Conservation (phyloP, 2,888 invertebrate species). For the Cheilosia impressa region DNA sequence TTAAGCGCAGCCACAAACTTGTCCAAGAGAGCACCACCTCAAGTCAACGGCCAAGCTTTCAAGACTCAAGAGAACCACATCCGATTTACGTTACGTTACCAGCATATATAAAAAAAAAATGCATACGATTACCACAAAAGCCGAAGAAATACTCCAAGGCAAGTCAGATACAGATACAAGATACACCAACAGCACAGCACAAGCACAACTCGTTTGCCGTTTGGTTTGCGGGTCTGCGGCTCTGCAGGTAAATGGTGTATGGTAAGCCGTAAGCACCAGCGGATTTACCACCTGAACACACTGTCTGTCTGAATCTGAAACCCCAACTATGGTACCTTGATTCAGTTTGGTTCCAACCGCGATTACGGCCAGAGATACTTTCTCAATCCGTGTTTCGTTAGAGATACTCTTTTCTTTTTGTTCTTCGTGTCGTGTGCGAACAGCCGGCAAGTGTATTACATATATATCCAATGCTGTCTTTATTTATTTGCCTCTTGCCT, state of each 20-base stretch:
- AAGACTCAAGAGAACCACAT: conserved; percentile 13
- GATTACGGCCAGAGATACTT: conserved; percentile 67
- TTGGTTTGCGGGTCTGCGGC: conserved; percentile 40
- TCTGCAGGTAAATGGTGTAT: conserved; percentile 57
- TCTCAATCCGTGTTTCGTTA: conserved; percentile 37
- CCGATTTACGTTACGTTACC: conserved; percentile 45
- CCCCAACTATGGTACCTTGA: conserved; percentile 56
- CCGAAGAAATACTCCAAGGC: conserved; percentile 70
- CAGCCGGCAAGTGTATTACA: conserved; percentile 50
- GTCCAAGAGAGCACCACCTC: conserved; percentile 6
- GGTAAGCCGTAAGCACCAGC: conserved; percentile 34
- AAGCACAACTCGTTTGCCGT: conserved; percentile 59
- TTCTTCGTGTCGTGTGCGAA: conserved; percentile 29
- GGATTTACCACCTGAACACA: conserved; percentile 61
- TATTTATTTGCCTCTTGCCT: conserved; percentile 48
- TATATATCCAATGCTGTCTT: conserved; percentile 14
- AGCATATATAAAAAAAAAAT: conserved; percentile 15
- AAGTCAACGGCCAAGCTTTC: conserved; percentile 3
- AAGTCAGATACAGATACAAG: conserved; percentile 67
- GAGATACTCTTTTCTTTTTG: neutral
- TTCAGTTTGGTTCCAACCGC: conserved; percentile 73
- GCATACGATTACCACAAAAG: conserved; percentile 55
- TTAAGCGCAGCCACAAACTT: neutral
- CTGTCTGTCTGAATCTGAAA: conserved; percentile 55
- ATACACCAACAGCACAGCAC: conserved; percentile 31